Conservation (phyloP, 2,888 invertebrate species). For the Unio delphinus region DNA sequence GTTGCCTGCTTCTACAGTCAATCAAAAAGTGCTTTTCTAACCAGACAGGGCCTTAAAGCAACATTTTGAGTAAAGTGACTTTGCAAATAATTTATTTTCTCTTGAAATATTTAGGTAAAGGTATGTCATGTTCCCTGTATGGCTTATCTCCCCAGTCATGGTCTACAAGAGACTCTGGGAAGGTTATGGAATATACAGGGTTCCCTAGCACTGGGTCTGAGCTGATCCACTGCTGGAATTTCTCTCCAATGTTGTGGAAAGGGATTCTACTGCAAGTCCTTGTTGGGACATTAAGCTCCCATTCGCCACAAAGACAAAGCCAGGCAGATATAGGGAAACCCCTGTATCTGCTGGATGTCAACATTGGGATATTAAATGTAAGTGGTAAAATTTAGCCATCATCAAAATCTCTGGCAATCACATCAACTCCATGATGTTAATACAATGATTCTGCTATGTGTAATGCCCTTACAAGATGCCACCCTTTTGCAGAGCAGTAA, state of each 20-base stretch:
- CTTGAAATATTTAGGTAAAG: too few species aligned
- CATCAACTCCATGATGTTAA: too few species aligned
- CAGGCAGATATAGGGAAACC: constrained; percentile 9
- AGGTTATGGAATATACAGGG: constrained; percentile 59
- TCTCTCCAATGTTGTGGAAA: constrained; percentile 59
- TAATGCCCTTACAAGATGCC: too few species aligned
- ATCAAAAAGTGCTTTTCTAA: too few species aligned
- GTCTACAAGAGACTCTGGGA: constrained; percentile 41
- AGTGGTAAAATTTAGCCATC: too few species aligned
- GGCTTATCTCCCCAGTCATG: constrained; percentile 57
- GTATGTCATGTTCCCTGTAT: constrained; percentile 49
- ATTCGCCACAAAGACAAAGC: constrained; percentile 30
- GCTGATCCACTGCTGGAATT: constrained; percentile 35
- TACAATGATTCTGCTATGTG: too few species aligned
- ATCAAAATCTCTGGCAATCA: too few species aligned
- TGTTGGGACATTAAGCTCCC: constrained; percentile 43
- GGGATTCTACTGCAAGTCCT: constrained; percentile 53
- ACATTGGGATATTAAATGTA: constrained; percentile 9
- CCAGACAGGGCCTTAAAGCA: too few species aligned
- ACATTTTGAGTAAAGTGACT: too few species aligned
- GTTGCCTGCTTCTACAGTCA: too few species aligned
- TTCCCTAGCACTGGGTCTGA: constrained; percentile 25
- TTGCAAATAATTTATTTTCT: too few species aligned
- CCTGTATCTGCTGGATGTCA: constrained; percentile 15
- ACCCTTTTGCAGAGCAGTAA: too few species aligned